Evolutionary conservation across 2,888 invertebrate genomes (phyloP).

Genomic region (Scaptomyza polygonia): DNA sequence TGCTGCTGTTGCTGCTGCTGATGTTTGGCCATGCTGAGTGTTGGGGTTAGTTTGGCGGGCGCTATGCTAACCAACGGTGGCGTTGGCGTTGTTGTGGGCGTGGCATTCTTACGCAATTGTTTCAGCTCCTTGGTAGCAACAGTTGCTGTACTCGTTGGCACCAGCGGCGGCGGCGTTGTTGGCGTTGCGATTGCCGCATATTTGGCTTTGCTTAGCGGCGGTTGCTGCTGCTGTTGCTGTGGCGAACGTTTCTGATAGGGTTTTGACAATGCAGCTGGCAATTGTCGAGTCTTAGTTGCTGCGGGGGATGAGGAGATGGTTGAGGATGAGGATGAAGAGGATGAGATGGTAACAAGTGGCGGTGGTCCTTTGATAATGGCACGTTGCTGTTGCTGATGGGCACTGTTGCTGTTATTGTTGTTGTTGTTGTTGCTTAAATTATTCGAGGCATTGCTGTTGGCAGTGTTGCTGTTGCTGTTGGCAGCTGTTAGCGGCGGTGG

Average conservation of each 20-base stretch:
- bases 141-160: conserved; percentile 69
- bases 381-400: conserved; percentile 48
- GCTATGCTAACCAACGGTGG: conserved; percentile 81
- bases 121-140: conserved; percentile 57
- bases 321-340: conserved; percentile 20
- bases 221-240: conserved; percentile 35
- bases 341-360: conserved; percentile 64
- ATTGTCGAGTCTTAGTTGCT: conserved; percentile 35
- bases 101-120: conserved; percentile 54
- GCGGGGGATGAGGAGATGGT: conserved; percentile 5
- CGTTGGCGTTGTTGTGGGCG: conserved; percentile 62
- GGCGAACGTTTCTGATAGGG: conserved; percentile 77
- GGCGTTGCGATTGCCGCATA: conserved; percentile 77
- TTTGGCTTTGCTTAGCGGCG: conserved; percentile 58
- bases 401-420: conserved; percentile 59
- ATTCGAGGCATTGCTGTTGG: conserved; percentile 63
- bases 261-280: conserved; percentile 64
- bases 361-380: conserved; percentile 62
- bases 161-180: conserved; percentile 80
- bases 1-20: conserved; percentile 29
- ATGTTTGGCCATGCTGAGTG: conserved; percentile 56
- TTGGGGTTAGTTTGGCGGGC: conserved; percentile 62
- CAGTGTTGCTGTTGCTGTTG: conserved; percentile 53
- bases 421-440: conserved; percentile 57
- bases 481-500: conserved; percentile 79